Base-by-base conservation (phyloP, 37 sponge, comb jelly and placozoan genomes). In the Chondrilla cf. caribensis region DNA sequence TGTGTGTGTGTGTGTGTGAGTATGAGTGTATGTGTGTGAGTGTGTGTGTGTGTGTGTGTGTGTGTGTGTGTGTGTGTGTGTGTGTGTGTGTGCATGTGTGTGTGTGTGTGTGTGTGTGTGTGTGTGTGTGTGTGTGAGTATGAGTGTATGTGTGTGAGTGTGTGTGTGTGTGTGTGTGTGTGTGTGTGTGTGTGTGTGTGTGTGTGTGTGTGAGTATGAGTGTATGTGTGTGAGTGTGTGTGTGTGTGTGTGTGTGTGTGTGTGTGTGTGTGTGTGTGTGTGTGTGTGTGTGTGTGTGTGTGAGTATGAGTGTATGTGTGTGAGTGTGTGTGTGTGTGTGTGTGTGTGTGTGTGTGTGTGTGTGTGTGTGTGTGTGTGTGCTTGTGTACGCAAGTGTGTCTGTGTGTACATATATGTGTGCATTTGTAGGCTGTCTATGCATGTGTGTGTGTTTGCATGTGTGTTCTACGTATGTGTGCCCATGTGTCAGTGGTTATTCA, bases 341-440 rank as follows among this genome's bases (percentile, higher is more conserved):
- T 70, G 41, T 86, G 64, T 76, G 39, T 86, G 78, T 29, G 77
- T 15, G 11, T 32, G 26, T 83, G 71, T 68, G 72, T 39, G 40
- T 78, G 35, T 72, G 54, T 72, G 37, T 41, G 40, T 39, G 36
- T 62, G 2, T 43, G 55, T 43, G n/a, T 1, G 70, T 72, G 29
- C 73, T 36, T 55, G 14, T 73, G 58, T 68, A 33, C 14, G 77
- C 6, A 22, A 54, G 75, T 72, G 19, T 51, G 33, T 29, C 15
- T 42, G 26, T 47, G 11, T 47, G 51, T 47, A 47, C 51, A 11
- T 47, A 47, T 11, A 47, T 47, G 51, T 47, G 11, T 11, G 51
- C 11, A 47, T 47, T 6, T 47, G n/a, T n/a, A n/a, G n/a, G n/a
- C n/a, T n/a, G n/a, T 82, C 58, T 67, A 58, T 41, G 47, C 80